Percentiles rank a stretch among this genome's conserved stretches.
Evolutionary conservation across 1,140 invertebrate genomes (phyloP).

Genomic region (Portunus trituberculatus): DNA sequence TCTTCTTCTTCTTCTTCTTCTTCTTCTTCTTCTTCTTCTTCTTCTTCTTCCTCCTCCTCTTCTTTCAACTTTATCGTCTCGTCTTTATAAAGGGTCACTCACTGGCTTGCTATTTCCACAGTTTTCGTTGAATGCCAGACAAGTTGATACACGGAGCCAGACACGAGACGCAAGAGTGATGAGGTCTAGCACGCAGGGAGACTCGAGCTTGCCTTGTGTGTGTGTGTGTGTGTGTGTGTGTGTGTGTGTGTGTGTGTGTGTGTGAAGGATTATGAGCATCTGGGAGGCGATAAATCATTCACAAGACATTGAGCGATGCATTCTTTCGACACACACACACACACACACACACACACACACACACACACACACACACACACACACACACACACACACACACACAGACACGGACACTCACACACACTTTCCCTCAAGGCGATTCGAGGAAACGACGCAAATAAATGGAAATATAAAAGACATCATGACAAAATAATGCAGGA

Average conservation of each 20-base stretch:
- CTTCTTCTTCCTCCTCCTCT: no score
- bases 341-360: neutral
- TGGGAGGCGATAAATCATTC: neutral
- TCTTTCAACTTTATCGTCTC: no score
- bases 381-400: slow-evolving; percentile 17
- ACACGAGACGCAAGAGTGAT: neutral
- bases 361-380: slow-evolving; percentile 11
- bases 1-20: no score
- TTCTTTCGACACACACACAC: neutral
- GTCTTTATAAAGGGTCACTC: no score
- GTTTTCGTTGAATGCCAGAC: no score
- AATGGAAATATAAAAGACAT: no score
- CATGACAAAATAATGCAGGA: no score
- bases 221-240: neutral
- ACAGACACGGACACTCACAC: neutral
- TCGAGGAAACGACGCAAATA: no score
- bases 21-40: no score
- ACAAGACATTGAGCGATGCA: no score
- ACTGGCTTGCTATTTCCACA: no score
- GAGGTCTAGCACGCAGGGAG: neutral
- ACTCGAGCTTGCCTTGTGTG: neutral
- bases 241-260: slow-evolving; percentile 48
- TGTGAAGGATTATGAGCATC: neutral
- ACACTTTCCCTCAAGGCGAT: neutral
- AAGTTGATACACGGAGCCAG: no score